Percentiles rank a stretch among this genome's conserved stretches.
Conservation (phyloP, 2,797 vertebrate species). For the Petrocephalus sullivani region DNA sequence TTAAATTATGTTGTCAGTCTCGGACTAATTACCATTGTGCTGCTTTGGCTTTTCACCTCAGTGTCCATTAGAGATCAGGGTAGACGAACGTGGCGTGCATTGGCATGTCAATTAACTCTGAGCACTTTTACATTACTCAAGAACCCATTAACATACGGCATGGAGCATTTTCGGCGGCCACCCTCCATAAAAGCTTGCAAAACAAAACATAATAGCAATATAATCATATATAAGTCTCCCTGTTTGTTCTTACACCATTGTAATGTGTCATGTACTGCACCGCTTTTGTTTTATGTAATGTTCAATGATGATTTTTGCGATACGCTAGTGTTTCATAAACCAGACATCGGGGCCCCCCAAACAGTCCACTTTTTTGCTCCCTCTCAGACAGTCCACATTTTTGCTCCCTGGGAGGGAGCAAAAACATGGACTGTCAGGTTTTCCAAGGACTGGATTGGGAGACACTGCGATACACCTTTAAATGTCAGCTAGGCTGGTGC, state of each 20-base stretch:
- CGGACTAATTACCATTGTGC: neutral
- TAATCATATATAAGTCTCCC: neutral
- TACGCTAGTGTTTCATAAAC: neutral
- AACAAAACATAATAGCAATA: neutral
- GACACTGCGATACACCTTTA: neutral
- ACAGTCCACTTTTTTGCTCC: neutral
- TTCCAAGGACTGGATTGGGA: neutral
- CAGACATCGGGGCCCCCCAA: neutral
- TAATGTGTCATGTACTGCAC: neutral
- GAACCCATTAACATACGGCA: neutral
- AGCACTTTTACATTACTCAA: neutral
- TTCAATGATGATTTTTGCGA: neutral
- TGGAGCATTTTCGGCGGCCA: neutral
- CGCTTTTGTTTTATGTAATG: neutral
- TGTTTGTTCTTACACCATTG: neutral
- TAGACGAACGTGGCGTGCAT: neutral
- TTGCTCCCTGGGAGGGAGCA: neutral
- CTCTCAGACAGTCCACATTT: neutral
- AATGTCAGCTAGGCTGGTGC: neutral
- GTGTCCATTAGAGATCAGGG: neutral
- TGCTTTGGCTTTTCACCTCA: neutral
- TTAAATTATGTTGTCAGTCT: neutral
- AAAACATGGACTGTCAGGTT: neutral
- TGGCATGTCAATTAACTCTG: neutral
- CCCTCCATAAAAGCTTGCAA: neutral